Evolutionary conservation across 2,888 invertebrate species (phyloP), one percentile per base, ranked within the genome.

Genomic region (Tolmerus cingulatus): DNA sequence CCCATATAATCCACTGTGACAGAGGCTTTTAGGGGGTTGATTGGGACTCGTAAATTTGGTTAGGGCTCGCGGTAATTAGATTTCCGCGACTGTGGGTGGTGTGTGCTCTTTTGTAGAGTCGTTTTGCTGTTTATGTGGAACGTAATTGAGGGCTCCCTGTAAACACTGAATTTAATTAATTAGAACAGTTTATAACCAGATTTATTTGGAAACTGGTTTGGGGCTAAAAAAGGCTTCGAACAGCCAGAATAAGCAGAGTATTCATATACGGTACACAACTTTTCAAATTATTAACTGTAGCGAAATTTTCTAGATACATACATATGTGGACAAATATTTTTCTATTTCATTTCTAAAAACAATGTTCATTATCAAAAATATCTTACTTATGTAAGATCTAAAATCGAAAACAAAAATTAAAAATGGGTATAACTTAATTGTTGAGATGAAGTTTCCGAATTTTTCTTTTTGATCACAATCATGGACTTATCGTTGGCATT

Each of bases 1-100:
- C 55, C 84, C 77, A 46, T 14, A 57, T 87, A 85, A 87, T 87
- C 74, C 57, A 77, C 57, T 78, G 40, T 87, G 87, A 87, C 87
- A 87, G 87, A 85, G 77, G 87, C 87, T 87, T 87, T 87, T 87
- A 86, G 46, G 84, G 57, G 84, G 84, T 27, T 82, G 79, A 74
- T 76, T 82, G 74, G 76, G 82, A 46, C 78, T 57, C 27, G 79
- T 43, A 87, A 87, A 77, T 87, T 87, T 87, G 66, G 85, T 85
- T 85, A 78, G 66, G 76, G 74, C 84, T 84, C 84, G 46, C 85
- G 79, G 87, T 87, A 87, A 87, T 87, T 87, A 85, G 84, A 87
- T 87, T 87, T 87, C 76, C 84, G 87, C 77, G 66, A 43, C 66
- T 23, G 66, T 66, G 43, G 84, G 84, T 16, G 66, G 84, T 37